Conservation (phyloP, 2,797 vertebrate genomes). For the Hypotaenidia philippensis region DNA sequence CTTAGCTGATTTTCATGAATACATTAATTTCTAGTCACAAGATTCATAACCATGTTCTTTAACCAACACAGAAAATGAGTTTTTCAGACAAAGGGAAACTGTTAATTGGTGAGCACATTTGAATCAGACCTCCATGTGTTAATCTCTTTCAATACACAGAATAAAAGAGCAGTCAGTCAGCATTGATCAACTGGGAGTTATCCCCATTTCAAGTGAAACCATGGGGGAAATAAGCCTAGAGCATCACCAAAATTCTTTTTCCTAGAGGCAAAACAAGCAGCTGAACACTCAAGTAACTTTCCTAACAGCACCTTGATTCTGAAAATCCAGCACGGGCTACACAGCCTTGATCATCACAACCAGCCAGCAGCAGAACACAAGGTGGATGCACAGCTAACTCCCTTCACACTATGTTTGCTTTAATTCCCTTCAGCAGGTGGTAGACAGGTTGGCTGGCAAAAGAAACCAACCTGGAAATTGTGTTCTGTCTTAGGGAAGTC, state of each 20-base stretch:
- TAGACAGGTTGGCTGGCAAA: neutral
- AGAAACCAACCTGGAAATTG: neutral
- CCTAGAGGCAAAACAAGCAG: neutral
- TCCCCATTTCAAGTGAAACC: neutral
- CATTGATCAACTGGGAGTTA: neutral
- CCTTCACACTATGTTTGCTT: neutral
- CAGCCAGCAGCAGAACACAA: neutral
- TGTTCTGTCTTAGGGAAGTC: neutral
- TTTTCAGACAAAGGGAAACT: neutral
- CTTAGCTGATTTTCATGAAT: neutral
- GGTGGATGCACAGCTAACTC: neutral
- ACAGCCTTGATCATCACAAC: neutral
- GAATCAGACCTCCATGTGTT: neutral
- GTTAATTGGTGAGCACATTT: neutral
- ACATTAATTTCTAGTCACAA: neutral
- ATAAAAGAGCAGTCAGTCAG: neutral
- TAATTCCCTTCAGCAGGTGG: neutral
- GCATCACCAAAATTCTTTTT: neutral
- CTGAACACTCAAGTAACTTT: neutral
- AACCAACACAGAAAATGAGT: neutral
- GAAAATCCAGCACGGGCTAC: neutral
- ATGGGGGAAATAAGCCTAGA: neutral
- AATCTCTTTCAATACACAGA: neutral
- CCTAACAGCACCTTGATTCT: neutral
- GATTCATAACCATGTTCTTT: neutral